These are phyloP conservation scores for Hoplias malabaricus DNA, from an alignment of 2,113 vertebrate species.

Conservation along the genomic window DNA sequence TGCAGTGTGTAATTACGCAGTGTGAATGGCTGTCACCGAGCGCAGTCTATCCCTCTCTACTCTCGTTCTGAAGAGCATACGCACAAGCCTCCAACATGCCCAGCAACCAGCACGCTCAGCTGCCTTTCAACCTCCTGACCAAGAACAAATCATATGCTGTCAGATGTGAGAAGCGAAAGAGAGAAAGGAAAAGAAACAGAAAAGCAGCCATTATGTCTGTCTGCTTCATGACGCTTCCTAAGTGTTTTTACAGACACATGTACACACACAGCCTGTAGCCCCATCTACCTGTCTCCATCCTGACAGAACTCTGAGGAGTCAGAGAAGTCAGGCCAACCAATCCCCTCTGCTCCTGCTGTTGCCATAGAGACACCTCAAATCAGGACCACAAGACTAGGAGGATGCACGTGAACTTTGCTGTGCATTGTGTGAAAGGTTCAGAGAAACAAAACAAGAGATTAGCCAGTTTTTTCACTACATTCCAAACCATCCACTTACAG, in stretches of 20 bases:
- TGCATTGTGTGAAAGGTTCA: neutral
- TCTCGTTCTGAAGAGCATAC: neutral
- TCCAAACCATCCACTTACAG: neutral
- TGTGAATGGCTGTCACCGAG: neutral
- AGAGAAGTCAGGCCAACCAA: conserved; percentile 8
- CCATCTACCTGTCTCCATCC: neutral
- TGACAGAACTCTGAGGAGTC: conserved; percentile 21
- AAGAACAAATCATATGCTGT: neutral
- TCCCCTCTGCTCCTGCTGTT: conserved; percentile 49
- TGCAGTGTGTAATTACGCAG: conserved; percentile 28
- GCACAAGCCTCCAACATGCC: neutral
- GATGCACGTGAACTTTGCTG: conserved; percentile 40
- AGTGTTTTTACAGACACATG: neutral
- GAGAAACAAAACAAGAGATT: conserved; percentile 6
- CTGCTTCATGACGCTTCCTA: neutral
- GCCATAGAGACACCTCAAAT: conserved; percentile 62
- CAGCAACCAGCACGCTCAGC: neutral
- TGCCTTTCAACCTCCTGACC: neutral
- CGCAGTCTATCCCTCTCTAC: neutral
- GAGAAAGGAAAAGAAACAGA: neutral
- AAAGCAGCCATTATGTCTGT: neutral
- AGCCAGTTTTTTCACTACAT: neutral
- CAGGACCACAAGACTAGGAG: conserved; percentile 55
- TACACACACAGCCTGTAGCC: neutral
- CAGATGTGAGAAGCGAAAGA: neutral